A percentile compares a stretch with the other conserved stretches of the same genome.
phyloP scores from a whole-genome alignment of 2,888 invertebrate genomes.

The Tanytarsus gracilentus region DNA sequence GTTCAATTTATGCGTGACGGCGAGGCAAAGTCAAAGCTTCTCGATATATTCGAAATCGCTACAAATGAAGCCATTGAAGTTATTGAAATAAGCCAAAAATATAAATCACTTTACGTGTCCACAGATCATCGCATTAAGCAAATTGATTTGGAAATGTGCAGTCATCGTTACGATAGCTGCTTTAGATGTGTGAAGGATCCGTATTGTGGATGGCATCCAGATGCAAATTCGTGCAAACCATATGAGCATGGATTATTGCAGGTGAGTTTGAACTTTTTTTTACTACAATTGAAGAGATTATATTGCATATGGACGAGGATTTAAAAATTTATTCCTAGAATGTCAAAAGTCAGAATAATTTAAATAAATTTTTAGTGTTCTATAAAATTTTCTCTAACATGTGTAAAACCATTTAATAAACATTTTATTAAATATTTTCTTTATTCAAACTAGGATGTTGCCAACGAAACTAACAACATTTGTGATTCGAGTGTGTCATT shows the following conservation, averaged over 20 bases:
- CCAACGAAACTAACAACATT: constrained; percentile 80
- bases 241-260: constrained; percentile 67
- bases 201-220: constrained; percentile 94
- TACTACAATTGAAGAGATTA: not conserved
- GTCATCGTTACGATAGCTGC: constrained; percentile 83
- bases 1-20: constrained; percentile 81
- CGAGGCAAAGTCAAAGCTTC: constrained; percentile 71
- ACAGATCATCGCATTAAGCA: constrained; percentile 83
- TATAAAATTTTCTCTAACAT: not conserved
- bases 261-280: constrained; percentile 31
- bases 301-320: not conserved
- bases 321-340: not conserved
- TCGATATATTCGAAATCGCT: constrained; percentile 87
- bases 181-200: constrained; percentile 89
- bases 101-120: constrained; percentile 81
- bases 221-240: constrained; percentile 75
- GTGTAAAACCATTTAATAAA: no score
- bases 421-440: constrained; percentile 37
- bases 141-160: constrained; percentile 82
- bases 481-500: constrained; percentile 84
- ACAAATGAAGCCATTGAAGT: constrained; percentile 78
- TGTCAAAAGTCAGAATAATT: not conserved
- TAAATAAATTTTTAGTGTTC: not conserved
- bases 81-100: constrained; percentile 79
- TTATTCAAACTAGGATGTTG: constrained; percentile 75